Base-by-base conservation (phyloP, 1,140 invertebrate genomes). In the Anoplolepis gracilipes region DNA sequence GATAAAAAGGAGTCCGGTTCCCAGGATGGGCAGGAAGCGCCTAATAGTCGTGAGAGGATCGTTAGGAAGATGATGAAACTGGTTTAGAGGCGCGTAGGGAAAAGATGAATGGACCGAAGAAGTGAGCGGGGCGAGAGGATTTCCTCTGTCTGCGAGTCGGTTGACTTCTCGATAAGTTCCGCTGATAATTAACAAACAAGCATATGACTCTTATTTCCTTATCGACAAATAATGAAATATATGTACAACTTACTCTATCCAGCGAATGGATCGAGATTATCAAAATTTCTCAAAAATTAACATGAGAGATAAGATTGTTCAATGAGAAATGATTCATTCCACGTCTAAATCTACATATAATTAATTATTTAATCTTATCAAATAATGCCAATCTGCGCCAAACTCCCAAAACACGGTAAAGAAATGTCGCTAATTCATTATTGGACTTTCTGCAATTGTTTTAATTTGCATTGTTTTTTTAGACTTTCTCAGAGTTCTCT, bases 31-130 rank as follows among this genome's bases (percentile, higher is more conserved):
- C 94, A 94, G 94, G 94, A 95, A 95, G 93, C 94, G 90, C 93
- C 93, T 94, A 95, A 95, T 95, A 94, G 93, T 93, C 93, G 94
- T 93, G 92, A 94, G 93, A 94, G 92, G 93, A 93, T 94, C 86
- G 84, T 67, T 84, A 87, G 88, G 86, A 90, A 90, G 88, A 90
- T 77, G 73, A 59, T 57, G 57, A 88, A 90, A 90, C 89, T 88
- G 89, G 89, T 90, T 90, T 90, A 90, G 77, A 85, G 78, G n/a
- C 70, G 59, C 61, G 62, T 70, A 30, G 79, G 57, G 64, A 67
- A 87, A 86, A 89, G 88, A 86, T 88, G 88, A 90, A 90, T 87
- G 82, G 84, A 88, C 82, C 77, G 22, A 64, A 11, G 62, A 39
- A n/a, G 57, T 11, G 87, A 75, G 70, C 46, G 49, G 42, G 57